phyloP scores from a whole-genome alignment of 2,888 invertebrate species.

The Metallyticus violacea region DNA sequence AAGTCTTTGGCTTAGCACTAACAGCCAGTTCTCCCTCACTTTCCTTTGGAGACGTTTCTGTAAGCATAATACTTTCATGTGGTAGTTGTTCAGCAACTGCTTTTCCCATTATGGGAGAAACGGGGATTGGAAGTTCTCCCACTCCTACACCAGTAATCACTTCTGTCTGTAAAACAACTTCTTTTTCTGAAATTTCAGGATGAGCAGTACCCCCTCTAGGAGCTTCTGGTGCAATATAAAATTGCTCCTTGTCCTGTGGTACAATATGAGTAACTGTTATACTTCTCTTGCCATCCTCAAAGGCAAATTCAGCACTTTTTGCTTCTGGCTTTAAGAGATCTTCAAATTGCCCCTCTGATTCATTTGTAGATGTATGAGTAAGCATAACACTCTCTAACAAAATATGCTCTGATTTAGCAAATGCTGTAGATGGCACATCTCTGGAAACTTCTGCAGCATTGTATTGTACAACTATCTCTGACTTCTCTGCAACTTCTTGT shows the following conservation, averaged over 20 bases:
- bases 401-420: slow-evolving; percentile 44
- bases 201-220: slow-evolving; percentile 36
- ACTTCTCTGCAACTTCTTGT: slow-evolving; percentile 37
- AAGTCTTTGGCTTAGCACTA: slow-evolving; percentile 35
- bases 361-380: slow-evolving; percentile 52
- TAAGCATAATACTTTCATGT: slow-evolving; percentile 41
- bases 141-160: slow-evolving; percentile 33
- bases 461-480: slow-evolving; percentile 37
- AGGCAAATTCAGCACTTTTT: slow-evolving; percentile 38
- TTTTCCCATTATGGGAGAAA: slow-evolving; percentile 33
- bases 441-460: slow-evolving; percentile 34
- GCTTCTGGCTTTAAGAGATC: slow-evolving; percentile 38
- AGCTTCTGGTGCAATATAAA: slow-evolving; percentile 33
- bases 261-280: slow-evolving; percentile 38
- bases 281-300: slow-evolving; percentile 38
- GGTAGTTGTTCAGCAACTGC: slow-evolving; percentile 42
- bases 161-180: slow-evolving; percentile 47
- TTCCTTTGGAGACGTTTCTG: slow-evolving; percentile 41
- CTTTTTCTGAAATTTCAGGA: slow-evolving; percentile 46
- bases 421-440: slow-evolving; percentile 38
- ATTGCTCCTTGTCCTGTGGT: slow-evolving; percentile 37
- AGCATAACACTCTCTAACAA: slow-evolving; percentile 50
- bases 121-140: slow-evolving; percentile 27
- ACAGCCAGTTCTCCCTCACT: slow-evolving; percentile 39
- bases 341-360: slow-evolving; percentile 51